These are phyloP conservation scores for Gulo gulo DNA, from an alignment of 2,113 vertebrate species.

Conservation along the genomic window DNA sequence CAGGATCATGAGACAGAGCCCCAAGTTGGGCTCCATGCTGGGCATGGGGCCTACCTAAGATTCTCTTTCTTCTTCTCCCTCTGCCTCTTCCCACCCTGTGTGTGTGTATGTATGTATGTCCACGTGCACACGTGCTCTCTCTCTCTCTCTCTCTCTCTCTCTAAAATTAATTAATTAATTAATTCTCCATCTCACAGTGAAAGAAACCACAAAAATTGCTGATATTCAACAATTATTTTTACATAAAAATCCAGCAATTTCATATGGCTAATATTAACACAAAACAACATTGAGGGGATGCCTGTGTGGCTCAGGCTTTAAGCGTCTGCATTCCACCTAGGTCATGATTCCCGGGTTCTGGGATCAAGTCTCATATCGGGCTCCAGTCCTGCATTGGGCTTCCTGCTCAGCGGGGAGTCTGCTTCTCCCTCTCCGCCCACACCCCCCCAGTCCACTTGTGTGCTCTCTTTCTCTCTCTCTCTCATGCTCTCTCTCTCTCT, in stretches of 20 bases:
- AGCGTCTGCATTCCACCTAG: no score
- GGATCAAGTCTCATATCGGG: no score
- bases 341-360: no score
- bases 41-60: neutral
- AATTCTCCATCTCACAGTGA: neutral
- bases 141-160: neutral
- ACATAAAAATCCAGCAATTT: neutral
- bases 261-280: neutral
- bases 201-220: neutral
- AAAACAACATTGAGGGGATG: neutral
- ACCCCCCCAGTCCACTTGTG: no score
- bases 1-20: neutral
- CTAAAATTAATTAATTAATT: no score
- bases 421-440: no score
- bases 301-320: no score
- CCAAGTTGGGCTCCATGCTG: neutral
- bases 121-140: neutral
- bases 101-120: neutral
- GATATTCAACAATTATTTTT: neutral
- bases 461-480: no score
- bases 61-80: neutral
- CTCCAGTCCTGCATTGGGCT: no score
- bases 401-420: no score
- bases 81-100: neutral
- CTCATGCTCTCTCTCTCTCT: no score